phyloP scores from a whole-genome alignment of 2,113 vertebrate species.

The Bostrychus sinensis region DNA sequence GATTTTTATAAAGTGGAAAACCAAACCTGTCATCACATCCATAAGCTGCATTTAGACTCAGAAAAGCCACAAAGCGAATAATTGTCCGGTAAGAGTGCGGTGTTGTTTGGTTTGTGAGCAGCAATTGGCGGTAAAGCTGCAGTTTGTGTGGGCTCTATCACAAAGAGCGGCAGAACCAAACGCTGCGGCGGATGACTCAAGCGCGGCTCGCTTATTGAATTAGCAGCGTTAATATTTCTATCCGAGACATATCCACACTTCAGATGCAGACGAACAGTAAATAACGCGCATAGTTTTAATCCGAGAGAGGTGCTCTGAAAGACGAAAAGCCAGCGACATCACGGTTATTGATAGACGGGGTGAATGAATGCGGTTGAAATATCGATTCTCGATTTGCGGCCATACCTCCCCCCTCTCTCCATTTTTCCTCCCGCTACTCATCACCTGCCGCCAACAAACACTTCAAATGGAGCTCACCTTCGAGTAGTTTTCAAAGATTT shows the following conservation, averaged over 20 bases:
- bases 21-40: constrained; percentile 19
- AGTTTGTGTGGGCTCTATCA: constrained; percentile 34
- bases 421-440: constrained; percentile 29
- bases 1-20: constrained; percentile 43
- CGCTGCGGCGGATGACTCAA: constrained; percentile 75
- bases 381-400: constrained; percentile 75
- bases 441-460: constrained; percentile 28
- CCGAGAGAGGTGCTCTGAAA: constrained; percentile 1
- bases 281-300: constrained; percentile 14
- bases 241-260: constrained; percentile 5
- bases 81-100: not conserved
- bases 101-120: not conserved
- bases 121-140: constrained; percentile 14
- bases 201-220: constrained; percentile 64
- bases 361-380: constrained; percentile 76
- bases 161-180: constrained; percentile 59
- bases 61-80: not conserved
- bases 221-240: constrained; percentile 35
- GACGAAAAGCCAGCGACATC: constrained; percentile 42
- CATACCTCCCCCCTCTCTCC: constrained; percentile 55
- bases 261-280: not conserved
- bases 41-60: not conserved
- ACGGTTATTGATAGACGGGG: constrained; percentile 65
- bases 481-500: not conserved
- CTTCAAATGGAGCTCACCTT: constrained; percentile 6